Conservation (phyloP, 2,888 invertebrate species). For the Melolontha melolontha region DNA sequence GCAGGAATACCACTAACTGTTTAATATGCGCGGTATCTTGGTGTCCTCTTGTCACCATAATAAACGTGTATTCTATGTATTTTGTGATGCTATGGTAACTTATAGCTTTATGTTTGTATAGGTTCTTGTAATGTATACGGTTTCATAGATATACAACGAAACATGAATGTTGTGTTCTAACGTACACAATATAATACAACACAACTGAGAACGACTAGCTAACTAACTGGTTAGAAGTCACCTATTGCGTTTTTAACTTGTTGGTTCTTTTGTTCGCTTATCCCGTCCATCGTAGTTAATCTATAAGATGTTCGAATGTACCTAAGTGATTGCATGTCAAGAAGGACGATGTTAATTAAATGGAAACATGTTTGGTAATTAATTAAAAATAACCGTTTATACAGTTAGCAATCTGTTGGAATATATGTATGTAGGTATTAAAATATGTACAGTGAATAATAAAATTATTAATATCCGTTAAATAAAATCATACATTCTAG, state of each 20-base stretch:
- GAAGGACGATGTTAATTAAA: constrained; percentile 28
- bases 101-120: background rate
- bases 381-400: constrained; percentile 34
- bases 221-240: constrained; percentile 30
- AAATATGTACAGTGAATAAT: background rate
- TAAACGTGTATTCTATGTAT: background rate
- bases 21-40: constrained; percentile 26
- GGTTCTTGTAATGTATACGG: too few relatives aligned
- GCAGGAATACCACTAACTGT: constrained; percentile 22
- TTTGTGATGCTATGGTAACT: constrained; percentile 3
- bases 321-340: constrained; percentile 19
- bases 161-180: too few relatives aligned
- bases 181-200: background rate
- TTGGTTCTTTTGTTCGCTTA: constrained; percentile 21
- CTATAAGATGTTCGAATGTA: constrained; percentile 14
- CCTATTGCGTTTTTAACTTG: constrained; percentile 29
- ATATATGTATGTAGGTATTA: background rate
- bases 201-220: constrained; percentile 29
- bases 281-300: constrained; percentile 13
- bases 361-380: constrained; percentile 28
- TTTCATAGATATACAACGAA: too few relatives aligned
- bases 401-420: constrained; percentile 8
- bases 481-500: too few relatives aligned
- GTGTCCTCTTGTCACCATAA: constrained; percentile 1
- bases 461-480: too few relatives aligned